Percentiles rank a stretch among this genome's conserved stretches.
Conservation (phyloP, 2,888 invertebrate species). For the Chymomyza procnemis region DNA sequence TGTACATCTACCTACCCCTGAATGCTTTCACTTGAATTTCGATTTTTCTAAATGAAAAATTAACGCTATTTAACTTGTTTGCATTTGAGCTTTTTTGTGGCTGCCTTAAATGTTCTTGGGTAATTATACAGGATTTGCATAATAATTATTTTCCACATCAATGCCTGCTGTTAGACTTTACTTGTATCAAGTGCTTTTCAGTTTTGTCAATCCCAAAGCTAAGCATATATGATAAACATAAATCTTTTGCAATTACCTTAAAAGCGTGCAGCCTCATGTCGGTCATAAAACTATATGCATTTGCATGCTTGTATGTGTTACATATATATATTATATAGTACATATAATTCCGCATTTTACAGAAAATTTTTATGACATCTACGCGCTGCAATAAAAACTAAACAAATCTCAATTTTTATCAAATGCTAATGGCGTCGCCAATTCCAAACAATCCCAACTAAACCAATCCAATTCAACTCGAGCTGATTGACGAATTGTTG, state of each 20-base stretch:
- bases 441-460: background rate
- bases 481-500: conserved; percentile 51
- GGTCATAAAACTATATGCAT: conserved; percentile 3
- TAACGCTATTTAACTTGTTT: conserved; percentile 20
- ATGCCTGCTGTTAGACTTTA: conserved; percentile 20
- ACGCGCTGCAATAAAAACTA: conserved; percentile 60
- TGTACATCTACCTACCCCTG: too few relatives aligned
- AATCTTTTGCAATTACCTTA: conserved; percentile 63
- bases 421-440: conserved; percentile 54
- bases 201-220: background rate
- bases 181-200: background rate
- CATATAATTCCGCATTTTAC: conserved; percentile 38
- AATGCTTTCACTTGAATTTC: background rate
- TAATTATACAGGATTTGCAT: conserved; percentile 61
- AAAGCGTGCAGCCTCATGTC: conserved; percentile 35
- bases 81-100: conserved; percentile 9
- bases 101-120: conserved; percentile 8
- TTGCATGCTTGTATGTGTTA: background rate
- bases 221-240: conserved; percentile 10
- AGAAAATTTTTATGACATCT: conserved; percentile 64
- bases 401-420: conserved; percentile 52
- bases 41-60: conserved; percentile 26
- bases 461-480: background rate
- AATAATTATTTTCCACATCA: conserved; percentile 46
- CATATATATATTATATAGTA: background rate